phyloP scores from a whole-genome alignment of 2,113 vertebrate genomes.

The Tympanuchus pallidicinctus region DNA sequence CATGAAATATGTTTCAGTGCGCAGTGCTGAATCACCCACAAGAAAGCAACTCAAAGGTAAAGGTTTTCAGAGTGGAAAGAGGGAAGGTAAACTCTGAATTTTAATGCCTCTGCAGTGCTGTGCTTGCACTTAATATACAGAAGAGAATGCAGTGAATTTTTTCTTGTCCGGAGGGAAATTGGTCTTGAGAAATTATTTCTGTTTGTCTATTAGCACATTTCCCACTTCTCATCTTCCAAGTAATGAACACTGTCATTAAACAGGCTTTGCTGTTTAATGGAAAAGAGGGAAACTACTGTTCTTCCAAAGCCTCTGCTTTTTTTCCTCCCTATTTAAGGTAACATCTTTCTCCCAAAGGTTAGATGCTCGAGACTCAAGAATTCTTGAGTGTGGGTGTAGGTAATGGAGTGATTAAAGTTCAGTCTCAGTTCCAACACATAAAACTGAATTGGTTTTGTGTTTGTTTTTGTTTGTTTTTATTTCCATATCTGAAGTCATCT shows the following conservation, averaged over 20 bases:
- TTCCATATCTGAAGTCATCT: not conserved
- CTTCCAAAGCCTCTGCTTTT: not conserved
- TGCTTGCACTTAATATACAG: not conserved
- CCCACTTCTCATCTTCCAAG: not conserved
- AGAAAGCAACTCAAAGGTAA: not conserved
- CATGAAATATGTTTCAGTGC: not conserved
- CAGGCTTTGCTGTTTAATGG: not conserved
- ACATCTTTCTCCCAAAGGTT: not conserved
- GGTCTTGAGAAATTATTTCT: not conserved
- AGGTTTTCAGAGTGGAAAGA: not conserved
- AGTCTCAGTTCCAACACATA: not conserved
- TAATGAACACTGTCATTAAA: not conserved
- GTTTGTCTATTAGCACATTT: not conserved
- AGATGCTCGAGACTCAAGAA: not conserved
- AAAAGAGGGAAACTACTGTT: not conserved
- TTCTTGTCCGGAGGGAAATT: not conserved
- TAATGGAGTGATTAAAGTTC: fast-evolving
- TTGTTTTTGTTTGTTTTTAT: not conserved
- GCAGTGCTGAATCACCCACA: not conserved
- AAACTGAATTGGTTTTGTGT: not conserved
- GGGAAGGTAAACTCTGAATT: not conserved
- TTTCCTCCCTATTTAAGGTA: not conserved
- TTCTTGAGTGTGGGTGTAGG: not conserved
- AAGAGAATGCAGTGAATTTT: not conserved
- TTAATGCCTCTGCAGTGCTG: not conserved